These are phyloP conservation scores for Leptopilina clavipes DNA, from an alignment of 1,140 invertebrate genomes.

Conservation along the genomic window DNA sequence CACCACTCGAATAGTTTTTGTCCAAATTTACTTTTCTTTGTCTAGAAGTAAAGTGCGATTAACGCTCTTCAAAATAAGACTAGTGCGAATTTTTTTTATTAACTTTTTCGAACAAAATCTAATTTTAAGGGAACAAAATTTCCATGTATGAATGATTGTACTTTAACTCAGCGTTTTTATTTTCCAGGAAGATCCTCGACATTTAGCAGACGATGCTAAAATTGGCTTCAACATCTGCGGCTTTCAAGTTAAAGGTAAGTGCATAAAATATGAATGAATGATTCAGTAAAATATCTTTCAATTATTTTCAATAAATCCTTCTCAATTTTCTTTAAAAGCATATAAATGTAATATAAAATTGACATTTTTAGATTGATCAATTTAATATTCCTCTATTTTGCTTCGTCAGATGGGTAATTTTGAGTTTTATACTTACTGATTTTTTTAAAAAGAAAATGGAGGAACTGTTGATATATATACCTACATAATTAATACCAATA, in stretches of 20 bases:
- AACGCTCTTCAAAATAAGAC: too few species aligned
- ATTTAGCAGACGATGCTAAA: conserved; percentile 19
- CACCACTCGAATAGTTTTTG: too few species aligned
- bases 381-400: not conserved
- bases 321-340: not conserved
- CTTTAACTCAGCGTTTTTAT: not conserved
- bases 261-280: not conserved
- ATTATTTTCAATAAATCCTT: not conserved
- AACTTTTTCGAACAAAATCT: not conserved
- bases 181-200: not conserved
- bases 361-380: not conserved
- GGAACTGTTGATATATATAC: too few species aligned
- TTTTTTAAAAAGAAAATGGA: too few species aligned
- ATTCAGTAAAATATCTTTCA: not conserved
- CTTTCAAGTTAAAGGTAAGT: not conserved
- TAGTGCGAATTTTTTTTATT: too few species aligned
- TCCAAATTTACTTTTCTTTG: too few species aligned
- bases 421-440: too few species aligned
- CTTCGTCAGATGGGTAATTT: too few species aligned
- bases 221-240: not conserved
- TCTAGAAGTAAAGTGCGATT: too few species aligned
- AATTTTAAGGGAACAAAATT: not conserved
- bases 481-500: not conserved
- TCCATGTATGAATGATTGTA: not conserved
- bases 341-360: not conserved